These are phyloP conservation scores for Brachyistius frenatus DNA, from an alignment of 2,113 vertebrate genomes.

Conservation along the genomic window DNA sequence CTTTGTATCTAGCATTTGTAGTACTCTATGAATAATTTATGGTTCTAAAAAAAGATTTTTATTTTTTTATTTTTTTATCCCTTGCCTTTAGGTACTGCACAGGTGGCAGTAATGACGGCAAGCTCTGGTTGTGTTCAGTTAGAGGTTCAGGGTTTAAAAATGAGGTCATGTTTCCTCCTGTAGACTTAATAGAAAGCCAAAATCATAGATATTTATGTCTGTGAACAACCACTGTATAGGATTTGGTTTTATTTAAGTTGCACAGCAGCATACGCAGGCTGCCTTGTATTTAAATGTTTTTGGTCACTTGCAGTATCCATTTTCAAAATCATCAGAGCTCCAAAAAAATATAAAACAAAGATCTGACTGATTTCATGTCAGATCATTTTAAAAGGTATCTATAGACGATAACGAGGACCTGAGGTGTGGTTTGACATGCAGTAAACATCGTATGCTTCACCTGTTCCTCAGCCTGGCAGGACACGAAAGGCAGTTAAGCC, in stretches of 20 bases:
- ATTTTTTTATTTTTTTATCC: conserved; percentile 16
- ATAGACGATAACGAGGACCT: no score
- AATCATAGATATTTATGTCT: neutral
- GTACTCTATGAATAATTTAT: conserved; percentile 68
- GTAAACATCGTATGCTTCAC: no score
- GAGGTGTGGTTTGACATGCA: no score
- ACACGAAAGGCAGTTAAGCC: no score
- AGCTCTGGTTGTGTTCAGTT: conserved; percentile 24
- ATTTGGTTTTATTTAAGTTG: neutral
- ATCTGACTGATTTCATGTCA: neutral
- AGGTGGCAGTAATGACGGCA: conserved; percentile 23
- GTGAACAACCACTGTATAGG: neutral
- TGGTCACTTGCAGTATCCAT: neutral
- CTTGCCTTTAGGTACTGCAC: conserved; percentile 31
- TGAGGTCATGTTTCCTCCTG: neutral
- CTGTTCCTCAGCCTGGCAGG: no score
- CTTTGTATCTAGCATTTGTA: conserved; percentile 59
- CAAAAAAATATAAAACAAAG: neutral
- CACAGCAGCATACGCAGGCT: neutral
- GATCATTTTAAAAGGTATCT: neutral
- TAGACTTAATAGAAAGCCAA: neutral
- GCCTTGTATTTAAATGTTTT: neutral
- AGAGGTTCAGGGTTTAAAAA: conserved; percentile 1
- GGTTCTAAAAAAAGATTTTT: conserved; percentile 34
- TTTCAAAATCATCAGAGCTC: neutral